phyloP scores from a whole-genome alignment of 2,113 vertebrate species.

The Sigmodon hispidus region DNA sequence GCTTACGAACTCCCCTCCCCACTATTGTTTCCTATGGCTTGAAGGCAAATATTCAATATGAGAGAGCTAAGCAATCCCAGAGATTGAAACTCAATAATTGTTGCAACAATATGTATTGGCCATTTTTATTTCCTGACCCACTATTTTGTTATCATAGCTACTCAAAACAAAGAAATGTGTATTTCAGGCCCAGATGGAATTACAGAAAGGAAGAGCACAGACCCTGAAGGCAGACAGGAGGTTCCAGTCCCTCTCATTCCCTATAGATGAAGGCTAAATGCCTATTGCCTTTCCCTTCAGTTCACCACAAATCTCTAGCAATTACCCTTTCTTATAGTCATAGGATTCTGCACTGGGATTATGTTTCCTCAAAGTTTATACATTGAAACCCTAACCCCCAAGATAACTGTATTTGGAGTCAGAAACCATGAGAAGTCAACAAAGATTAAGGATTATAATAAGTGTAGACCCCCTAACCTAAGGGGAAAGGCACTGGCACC shows the following conservation, averaged over 20 bases:
- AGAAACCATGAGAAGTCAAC: background rate
- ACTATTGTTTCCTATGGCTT: conserved; percentile 29
- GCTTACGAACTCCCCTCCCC: conserved; percentile 37
- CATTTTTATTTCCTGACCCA: conserved; percentile 30
- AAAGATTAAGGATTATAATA: background rate
- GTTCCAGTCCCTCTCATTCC: background rate
- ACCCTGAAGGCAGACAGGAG: background rate
- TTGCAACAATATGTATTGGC: conserved; percentile 33
- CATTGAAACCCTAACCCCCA: background rate
- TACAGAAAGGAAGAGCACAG: background rate
- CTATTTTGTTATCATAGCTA: conserved; percentile 4
- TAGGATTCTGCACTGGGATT: background rate
- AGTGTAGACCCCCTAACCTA: background rate
- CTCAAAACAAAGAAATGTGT: conserved; percentile 47
- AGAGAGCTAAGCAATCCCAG: conserved; percentile 17
- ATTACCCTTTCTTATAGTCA: background rate
- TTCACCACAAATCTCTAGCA: background rate
- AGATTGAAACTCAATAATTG: conserved; percentile 13
- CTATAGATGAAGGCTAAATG: background rate
- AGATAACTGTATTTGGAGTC: background rate
- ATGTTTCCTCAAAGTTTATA: background rate
- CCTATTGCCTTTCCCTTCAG: background rate
- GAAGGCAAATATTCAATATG: conserved; percentile 45
- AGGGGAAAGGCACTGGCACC: background rate
- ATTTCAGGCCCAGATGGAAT: background rate